phyloP scores from a whole-genome alignment of 2,888 invertebrate species.

The Polydrusus pterygomalis region DNA sequence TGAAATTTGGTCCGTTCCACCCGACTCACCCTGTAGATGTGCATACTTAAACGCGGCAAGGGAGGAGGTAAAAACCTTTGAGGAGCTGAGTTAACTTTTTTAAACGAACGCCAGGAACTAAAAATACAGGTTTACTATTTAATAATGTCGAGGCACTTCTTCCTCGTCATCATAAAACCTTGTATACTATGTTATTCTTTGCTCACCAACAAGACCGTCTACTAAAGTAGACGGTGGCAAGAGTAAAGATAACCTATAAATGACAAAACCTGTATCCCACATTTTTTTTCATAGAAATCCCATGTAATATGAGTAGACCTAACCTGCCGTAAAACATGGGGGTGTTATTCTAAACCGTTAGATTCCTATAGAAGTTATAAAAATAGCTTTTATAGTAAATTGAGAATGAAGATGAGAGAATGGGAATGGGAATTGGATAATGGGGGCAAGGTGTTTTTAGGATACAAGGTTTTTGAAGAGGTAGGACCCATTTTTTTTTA shows the following conservation, averaged over 20 bases:
- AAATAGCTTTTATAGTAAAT: constrained; percentile 25
- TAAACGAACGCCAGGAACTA: too few species aligned
- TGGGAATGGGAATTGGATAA: not conserved
- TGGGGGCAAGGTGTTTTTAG: not conserved
- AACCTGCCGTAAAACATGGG: constrained; percentile 37
- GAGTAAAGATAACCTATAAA: not conserved
- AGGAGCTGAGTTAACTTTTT: too few species aligned
- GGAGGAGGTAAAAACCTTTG: too few species aligned
- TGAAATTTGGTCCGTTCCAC: too few species aligned
- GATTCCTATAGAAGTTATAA: constrained; percentile 21
- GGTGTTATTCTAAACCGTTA: constrained; percentile 47
- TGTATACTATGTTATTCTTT: not conserved
- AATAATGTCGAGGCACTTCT: not conserved
- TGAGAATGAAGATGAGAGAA: constrained; percentile 15
- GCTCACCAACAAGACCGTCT: not conserved
- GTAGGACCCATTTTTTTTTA: not conserved
- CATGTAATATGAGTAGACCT: constrained; percentile 30
- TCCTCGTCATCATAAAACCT: not conserved
- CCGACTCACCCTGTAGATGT: too few species aligned
- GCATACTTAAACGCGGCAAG: too few species aligned
- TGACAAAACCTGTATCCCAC: constrained; percentile 4
- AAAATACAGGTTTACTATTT: too few species aligned
- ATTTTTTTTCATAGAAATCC: constrained; percentile 11
- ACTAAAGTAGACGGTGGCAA: too few species aligned
- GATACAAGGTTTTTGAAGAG: too few species aligned